Evolutionary conservation across 2,888 invertebrate genomes (phyloP).

Genomic region (Apotomis betuletana): DNA sequence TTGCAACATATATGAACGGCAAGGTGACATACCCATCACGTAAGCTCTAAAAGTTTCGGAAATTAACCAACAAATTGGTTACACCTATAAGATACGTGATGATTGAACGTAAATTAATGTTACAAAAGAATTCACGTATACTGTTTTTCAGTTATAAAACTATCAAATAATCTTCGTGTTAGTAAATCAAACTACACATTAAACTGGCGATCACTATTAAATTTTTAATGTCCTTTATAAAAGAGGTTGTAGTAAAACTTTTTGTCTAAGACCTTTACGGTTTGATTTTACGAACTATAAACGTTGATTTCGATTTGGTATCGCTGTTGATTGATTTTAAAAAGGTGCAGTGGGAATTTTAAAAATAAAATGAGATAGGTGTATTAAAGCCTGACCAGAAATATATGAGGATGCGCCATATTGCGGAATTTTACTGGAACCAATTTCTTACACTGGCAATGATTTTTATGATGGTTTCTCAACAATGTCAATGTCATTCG

Average conservation of each 20-base stretch:
- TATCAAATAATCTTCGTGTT: conserved; percentile 23
- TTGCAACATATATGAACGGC: no score
- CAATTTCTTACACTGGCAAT: no score
- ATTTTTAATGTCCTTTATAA: conserved; percentile 49
- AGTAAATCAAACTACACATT: conserved; percentile 46
- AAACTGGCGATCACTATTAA: conserved; percentile 47
- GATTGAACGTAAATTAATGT: conserved; percentile 1
- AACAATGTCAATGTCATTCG: no score
- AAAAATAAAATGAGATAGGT: conserved; percentile 4
- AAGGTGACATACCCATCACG: no score
- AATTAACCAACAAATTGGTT: not conserved
- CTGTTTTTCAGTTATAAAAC: conserved; percentile 32
- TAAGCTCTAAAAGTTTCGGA: no score
- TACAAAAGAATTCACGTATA: conserved; percentile 33
- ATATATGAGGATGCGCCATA: no score
- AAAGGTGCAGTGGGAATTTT: conserved; percentile 32
- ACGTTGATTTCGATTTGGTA: conserved; percentile 34
- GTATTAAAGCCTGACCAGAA: no score
- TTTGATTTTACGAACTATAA: conserved; percentile 40
- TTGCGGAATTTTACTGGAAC: no score
- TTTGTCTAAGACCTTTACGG: conserved; percentile 44
- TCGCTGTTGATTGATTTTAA: conserved; percentile 37
- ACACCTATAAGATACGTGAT: not conserved
- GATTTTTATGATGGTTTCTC: no score
- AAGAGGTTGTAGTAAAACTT: conserved; percentile 48